Conservation (phyloP, 2,888 invertebrate genomes). For the Rhingia campestris region DNA sequence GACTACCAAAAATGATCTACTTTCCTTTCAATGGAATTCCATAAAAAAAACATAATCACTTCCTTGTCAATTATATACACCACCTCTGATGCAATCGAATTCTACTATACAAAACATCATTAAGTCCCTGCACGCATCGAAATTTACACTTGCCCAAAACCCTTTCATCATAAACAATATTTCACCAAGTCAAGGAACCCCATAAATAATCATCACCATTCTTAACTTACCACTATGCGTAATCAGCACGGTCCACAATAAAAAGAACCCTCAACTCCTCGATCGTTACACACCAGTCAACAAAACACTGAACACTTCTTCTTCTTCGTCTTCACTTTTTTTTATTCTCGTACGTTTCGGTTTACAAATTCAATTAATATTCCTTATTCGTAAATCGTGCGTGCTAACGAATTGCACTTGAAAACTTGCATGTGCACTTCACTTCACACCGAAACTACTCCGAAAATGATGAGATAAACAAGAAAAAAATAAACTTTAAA, state of each 20-base stretch:
- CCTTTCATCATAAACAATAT: conserved; percentile 41
- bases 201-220: conserved; percentile 3
- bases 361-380: conserved; percentile 67
- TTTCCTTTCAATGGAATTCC: too few species aligned
- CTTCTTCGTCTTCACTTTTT: neutral
- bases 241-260: conserved; percentile 32
- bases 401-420: conserved; percentile 61
- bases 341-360: conserved; percentile 11
- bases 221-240: conserved; percentile 58
- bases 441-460: conserved; percentile 30
- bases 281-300: conserved; percentile 19
- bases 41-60: too few species aligned
- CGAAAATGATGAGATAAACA: conserved; percentile 11
- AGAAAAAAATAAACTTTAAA: conserved; percentile 12
- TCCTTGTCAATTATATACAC: too few species aligned
- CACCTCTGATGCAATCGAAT: too few species aligned
- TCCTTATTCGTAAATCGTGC: conserved; percentile 68
- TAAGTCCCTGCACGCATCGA: conserved; percentile 18
- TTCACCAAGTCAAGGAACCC: neutral
- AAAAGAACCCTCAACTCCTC: conserved; percentile 37
- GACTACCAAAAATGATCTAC: too few species aligned
- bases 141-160: conserved; percentile 46
- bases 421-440: conserved; percentile 68
- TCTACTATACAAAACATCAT: conserved; percentile 8
- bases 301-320: conserved; percentile 13